Percentiles rank a stretch among this genome's conserved stretches.
Evolutionary conservation across 2,888 invertebrate genomes (phyloP).

Genomic region (Strigamia maritima): DNA sequence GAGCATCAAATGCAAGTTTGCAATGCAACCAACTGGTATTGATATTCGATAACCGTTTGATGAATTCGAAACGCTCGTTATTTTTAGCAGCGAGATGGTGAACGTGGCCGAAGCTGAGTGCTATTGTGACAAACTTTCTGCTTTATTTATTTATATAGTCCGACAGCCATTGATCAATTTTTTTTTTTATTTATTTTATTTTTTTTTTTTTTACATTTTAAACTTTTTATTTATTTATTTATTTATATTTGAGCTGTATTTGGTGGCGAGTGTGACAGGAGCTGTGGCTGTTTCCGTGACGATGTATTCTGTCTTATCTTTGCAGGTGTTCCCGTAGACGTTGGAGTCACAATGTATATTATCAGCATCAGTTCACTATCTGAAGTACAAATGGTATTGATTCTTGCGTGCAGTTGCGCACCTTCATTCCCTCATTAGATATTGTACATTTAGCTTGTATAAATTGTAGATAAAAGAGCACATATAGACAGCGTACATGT

Average conservation of each 20-base stretch:
- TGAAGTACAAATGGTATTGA: constrained; percentile 51
- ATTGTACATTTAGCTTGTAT: constrained; percentile 8
- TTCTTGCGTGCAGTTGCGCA: neutral
- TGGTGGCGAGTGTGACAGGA: neutral
- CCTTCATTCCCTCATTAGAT: neutral
- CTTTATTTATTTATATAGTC: neutral
- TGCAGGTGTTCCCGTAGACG: constrained; percentile 49
- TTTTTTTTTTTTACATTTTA: neutral
- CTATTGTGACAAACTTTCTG: neutral
- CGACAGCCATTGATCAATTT: neutral
- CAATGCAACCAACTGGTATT: neutral
- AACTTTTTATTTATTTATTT: neutral
- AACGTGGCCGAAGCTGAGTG: neutral
- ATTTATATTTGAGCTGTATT: neutral
- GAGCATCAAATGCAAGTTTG: constrained; percentile 7
- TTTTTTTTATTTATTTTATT: neutral
- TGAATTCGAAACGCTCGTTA: neutral
- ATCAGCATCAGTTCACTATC: constrained; percentile 52
- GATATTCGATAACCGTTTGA: neutral
- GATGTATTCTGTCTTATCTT: constrained; percentile 37
- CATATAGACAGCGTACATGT: constrained; percentile 20
- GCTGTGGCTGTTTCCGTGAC: constrained; percentile 10
- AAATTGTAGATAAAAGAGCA: neutral
- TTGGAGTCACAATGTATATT: constrained; percentile 52
- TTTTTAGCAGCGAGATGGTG: neutral